Base-by-base conservation (phyloP, 2,888 invertebrate genomes). In the Bembecia ichneumoniformis region DNA sequence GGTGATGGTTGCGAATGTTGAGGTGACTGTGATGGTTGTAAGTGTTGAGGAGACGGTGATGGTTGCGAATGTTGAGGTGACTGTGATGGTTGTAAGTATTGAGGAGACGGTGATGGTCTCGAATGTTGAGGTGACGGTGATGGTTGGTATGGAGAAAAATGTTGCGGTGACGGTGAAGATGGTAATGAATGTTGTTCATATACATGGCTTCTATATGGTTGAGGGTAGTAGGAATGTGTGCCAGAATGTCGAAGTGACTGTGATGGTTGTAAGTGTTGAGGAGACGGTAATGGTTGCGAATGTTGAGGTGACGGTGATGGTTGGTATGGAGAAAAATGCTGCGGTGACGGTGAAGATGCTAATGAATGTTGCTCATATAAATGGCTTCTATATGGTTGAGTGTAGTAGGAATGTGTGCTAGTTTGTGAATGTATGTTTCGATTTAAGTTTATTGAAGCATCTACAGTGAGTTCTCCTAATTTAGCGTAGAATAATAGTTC, bases 401-500 rank as follows among this genome's bases (percentile, higher is more conserved):
- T 48, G 43, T 20, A 9, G 52, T 49, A 36, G 47, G 46, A n/a
- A n/a, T n/a, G n/a, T n/a, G n/a, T n/a, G n/a, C n/a, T n/a, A n/a
- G n/a, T n/a, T n/a, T n/a, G n/a, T n/a, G n/a, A n/a, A n/a, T n/a
- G n/a, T n/a, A n/a, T n/a, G n/a, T n/a, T n/a, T n/a, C n/a, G n/a
- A n/a, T n/a, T n/a, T n/a, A n/a, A n/a, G n/a, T n/a, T n/a, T n/a
- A n/a, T n/a, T n/a, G n/a, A n/a, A n/a, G n/a, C n/a, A n/a, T n/a
- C n/a, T n/a, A n/a, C n/a, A n/a, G n/a, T n/a, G n/a, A n/a, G n/a
- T n/a, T n/a, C n/a, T 13, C 44, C 51, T 55, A 50, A 43, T 52
- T 52, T 55, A 15, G 52, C 52, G 13, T 44, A 15, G 15, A 44
- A 44, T 15, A 53, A 49, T 44, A 52, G 17, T 48, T 55, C 55